Evolutionary conservation across 2,113 vertebrate genomes (phyloP).

Genomic region (Microcebus murinus): DNA sequence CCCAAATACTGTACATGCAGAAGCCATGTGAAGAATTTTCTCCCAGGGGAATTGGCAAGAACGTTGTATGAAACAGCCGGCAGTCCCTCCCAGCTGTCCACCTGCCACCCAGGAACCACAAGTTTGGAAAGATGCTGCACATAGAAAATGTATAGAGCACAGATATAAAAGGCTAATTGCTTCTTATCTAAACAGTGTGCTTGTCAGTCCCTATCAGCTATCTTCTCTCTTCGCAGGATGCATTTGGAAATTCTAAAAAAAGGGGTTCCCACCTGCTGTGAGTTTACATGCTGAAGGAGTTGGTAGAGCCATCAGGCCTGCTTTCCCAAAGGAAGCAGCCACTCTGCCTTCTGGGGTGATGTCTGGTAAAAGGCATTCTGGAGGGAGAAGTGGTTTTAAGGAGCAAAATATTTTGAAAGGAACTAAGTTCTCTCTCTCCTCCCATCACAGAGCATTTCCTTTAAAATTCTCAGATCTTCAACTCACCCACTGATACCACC

Average conservation of each 20-base stretch:
- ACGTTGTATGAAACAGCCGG: constrained; percentile 94
- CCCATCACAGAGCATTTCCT: constrained; percentile 34
- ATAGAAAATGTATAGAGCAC: constrained; percentile 97
- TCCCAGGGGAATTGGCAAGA: constrained; percentile 81
- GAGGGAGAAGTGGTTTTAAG: constrained; percentile 37
- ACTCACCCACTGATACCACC: background rate
- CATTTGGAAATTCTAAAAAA: constrained; percentile 74
- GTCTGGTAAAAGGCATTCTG: constrained; percentile 34
- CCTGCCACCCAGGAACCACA: constrained; percentile 97
- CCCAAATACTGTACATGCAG: constrained; percentile 90
- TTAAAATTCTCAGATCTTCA: background rate
- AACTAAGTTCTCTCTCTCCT: constrained; percentile 33
- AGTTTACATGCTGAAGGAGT: constrained; percentile 59
- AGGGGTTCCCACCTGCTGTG: constrained; percentile 55
- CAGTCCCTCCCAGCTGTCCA: constrained; percentile 91
- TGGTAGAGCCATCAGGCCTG: constrained; percentile 42
- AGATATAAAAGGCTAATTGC: constrained; percentile 92
- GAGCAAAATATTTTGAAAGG: constrained; percentile 42
- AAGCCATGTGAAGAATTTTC: constrained; percentile 86
- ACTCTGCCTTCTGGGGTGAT: constrained; percentile 43
- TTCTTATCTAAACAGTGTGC: constrained; percentile 79
- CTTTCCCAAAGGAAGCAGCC: constrained; percentile 49
- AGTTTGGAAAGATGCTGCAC: constrained; percentile 96
- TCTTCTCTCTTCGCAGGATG: constrained; percentile 76
- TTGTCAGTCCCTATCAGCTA: constrained; percentile 75